Conservation (phyloP, 1,140 invertebrate species). For the Caenorhabditis briggsae region DNA sequence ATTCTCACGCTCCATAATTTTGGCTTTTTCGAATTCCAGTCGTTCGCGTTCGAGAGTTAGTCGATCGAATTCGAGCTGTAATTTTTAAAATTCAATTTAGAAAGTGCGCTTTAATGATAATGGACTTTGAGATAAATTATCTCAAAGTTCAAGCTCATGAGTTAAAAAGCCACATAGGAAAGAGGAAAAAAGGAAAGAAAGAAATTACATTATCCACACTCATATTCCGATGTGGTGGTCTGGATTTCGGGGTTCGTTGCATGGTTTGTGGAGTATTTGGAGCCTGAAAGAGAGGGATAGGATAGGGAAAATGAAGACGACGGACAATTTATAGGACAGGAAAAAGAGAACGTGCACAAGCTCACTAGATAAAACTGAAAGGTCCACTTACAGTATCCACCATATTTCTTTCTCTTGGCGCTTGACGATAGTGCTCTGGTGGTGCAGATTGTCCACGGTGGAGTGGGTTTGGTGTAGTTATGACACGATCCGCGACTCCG, state of each 20-base stretch:
- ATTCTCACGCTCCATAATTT: constrained; percentile 72
- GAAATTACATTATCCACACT: constrained; percentile 61
- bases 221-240: constrained; percentile 60
- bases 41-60: constrained; percentile 75
- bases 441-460: constrained; percentile 63
- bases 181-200: neutral
- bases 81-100: constrained; percentile 11
- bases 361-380: neutral
- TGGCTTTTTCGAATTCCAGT: constrained; percentile 73
- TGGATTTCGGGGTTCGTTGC: constrained; percentile 26
- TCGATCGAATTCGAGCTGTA: constrained; percentile 75
- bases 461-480: constrained; percentile 49
- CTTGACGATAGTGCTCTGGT: constrained; percentile 58
- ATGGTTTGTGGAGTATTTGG: constrained; percentile 56
- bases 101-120: neutral
- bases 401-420: constrained; percentile 49
- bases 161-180: neutral
- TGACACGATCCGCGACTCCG: constrained; percentile 66
- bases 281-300: constrained; percentile 54
- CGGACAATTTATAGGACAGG: neutral
- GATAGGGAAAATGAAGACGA: constrained; percentile 7
- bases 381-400: constrained; percentile 54
- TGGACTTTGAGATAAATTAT: too few species aligned
- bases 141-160: neutral
- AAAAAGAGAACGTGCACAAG: constrained; percentile 3